A percentile compares a stretch with the other conserved stretches of the same genome.
Conservation (phyloP, 1,140 invertebrate species). For the Coenobita brevimanus region DNA sequence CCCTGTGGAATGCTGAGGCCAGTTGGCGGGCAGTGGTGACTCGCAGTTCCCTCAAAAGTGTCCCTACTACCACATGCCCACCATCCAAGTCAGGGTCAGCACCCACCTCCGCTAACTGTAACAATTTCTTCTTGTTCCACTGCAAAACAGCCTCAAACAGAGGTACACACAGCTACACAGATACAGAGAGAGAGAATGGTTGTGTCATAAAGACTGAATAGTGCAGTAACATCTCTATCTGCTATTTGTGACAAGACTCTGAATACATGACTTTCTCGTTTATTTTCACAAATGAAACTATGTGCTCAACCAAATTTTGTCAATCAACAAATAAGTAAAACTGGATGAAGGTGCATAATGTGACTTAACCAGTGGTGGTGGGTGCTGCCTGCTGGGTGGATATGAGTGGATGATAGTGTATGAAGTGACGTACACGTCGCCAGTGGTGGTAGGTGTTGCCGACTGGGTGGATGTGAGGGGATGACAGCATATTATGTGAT, state of each 20-base stretch:
- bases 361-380: too few relatives aligned
- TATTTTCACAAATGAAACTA: neutral
- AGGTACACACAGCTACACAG: conserved; percentile 18
- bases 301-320: neutral
- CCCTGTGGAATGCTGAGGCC: neutral
- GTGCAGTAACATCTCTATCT: too few relatives aligned
- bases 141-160: conserved; percentile 16
- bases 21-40: conserved; percentile 33
- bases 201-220: too few relatives aligned
- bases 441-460: too few relatives aligned
- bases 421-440: too few relatives aligned
- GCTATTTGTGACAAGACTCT: too few relatives aligned
- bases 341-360: too few relatives aligned
- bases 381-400: too few relatives aligned
- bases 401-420: too few relatives aligned
- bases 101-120: neutral
- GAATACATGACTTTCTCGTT: neutral
- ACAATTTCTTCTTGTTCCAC: neutral
- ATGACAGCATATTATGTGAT: too few relatives aligned
- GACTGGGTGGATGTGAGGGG: too few relatives aligned
- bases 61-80: neutral
- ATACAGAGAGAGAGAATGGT: neutral
- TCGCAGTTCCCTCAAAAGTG: neutral
- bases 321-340: neutral
- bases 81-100: conserved; percentile 39